A percentile compares a stretch with the other conserved stretches of the same genome.
These are phyloP conservation scores for Balaeniceps rex DNA, from an alignment of 2,113 vertebrate species.

Conservation along the genomic window DNA sequence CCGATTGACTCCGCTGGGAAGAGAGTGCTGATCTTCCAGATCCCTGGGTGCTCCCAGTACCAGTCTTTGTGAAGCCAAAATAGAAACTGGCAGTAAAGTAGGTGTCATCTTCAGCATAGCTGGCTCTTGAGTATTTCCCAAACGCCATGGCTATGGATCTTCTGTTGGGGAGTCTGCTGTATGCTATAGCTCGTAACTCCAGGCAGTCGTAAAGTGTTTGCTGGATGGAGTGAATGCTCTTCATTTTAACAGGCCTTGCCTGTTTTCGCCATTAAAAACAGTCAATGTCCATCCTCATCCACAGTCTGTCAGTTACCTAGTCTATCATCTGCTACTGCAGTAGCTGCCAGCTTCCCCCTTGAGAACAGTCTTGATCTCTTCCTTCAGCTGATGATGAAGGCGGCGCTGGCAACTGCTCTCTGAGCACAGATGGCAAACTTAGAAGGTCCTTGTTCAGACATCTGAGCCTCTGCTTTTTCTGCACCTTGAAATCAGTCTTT, in stretches of 20 bases:
- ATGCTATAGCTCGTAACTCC: background rate
- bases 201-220: background rate
- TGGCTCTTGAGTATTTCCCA: background rate
- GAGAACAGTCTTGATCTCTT: background rate
- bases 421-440: background rate
- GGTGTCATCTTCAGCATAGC: background rate
- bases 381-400: background rate
- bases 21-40: background rate
- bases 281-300: fast-evolving
- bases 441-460: background rate
- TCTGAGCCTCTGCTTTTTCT: background rate
- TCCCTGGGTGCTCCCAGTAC: background rate
- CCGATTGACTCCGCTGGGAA: background rate
- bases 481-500: background rate
- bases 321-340: background rate
- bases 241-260: background rate
- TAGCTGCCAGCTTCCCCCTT: background rate
- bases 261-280: background rate
- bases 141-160: fast-evolving
- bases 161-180: background rate
- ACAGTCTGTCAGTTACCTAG: background rate
- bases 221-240: background rate
- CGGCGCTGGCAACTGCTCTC: background rate
- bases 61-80: background rate
- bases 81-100: background rate